These are phyloP conservation scores for Oenanthe melanoleuca DNA, from an alignment of 2,113 vertebrate species.

Conservation along the genomic window DNA sequence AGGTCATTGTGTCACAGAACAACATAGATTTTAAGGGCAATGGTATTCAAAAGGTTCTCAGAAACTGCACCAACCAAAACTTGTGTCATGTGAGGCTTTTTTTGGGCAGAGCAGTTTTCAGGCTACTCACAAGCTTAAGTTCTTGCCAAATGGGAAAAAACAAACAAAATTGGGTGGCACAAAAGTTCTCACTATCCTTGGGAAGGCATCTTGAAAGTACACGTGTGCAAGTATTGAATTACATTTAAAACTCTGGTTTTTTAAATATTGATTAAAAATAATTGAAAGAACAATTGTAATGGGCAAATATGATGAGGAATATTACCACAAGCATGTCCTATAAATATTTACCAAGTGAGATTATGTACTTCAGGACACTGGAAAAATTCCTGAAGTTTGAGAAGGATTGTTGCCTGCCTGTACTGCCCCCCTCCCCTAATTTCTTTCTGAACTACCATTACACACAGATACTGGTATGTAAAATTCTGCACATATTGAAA, in stretches of 20 bases:
- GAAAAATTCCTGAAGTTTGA: not conserved
- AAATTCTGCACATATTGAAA: not conserved
- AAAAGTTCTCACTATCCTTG: fast-evolving
- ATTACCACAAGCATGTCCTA: not conserved
- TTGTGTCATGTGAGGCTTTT: fast-evolving
- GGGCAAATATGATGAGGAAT: not conserved
- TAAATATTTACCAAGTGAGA: not conserved
- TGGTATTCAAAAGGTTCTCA: not conserved
- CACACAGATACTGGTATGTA: not conserved
- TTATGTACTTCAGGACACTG: not conserved
- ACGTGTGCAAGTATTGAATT: fast-evolving
- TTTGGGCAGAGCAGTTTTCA: not conserved
- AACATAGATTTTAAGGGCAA: not conserved
- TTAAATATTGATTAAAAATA: not conserved
- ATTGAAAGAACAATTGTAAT: not conserved
- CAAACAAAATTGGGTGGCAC: not conserved
- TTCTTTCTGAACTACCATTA: not conserved
- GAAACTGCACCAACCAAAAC: not conserved
- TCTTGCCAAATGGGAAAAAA: not conserved
- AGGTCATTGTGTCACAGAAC: fast-evolving
- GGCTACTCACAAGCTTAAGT: not conserved
- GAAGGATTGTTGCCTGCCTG: not conserved
- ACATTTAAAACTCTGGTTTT: fast-evolving
- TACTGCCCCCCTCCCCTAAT: fast-evolving
- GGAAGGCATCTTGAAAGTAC: not conserved